Base-by-base conservation (phyloP, 2,888 invertebrate species). In the Cataglyphis livida region DNA sequence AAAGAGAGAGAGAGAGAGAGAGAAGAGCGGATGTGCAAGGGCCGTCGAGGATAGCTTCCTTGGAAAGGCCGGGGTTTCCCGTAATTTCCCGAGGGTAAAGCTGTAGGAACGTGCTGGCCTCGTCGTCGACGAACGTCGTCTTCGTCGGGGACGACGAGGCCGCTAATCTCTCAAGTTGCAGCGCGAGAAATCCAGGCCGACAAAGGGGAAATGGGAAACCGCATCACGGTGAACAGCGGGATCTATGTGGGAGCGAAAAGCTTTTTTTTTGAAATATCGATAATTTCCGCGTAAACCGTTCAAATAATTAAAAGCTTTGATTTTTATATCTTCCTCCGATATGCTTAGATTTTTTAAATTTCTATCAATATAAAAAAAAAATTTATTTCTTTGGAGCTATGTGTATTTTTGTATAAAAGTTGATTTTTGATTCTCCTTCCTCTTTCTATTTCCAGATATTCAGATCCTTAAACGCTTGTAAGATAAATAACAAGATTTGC, bases 31-130 rank as follows among this genome's bases (percentile, higher is more conserved):
- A 79, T 82, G 82, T 25, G 59, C 57, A 71, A 82, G 64, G 74
- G 64, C 84, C 82, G 65, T 73, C 74, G 81, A 75, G 89, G 76
- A 84, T 87, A 85, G 85, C 84, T 84, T 85, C 66, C 86, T 82
- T 65, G 66, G 90, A 83, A 84, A 73, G 84, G 84, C 83, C 48
- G 68, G 83, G 86, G 88, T 85, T 90, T 84, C 89, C 83, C 86
- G 91, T 91, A 91, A 91, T 91, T 92, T 91, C 91, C 91, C 91
- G 91, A 88, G 91, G 91, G 91, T 88, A 88, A 91, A 89, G 88
- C 85, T 82, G 38, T 84, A 84, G 88, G 66, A 89, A 91, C 90
- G 90, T 88, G 90, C 88, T 59, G 64, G 82, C 82, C 74, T 81
- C 87, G 75, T 87, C 84, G 74, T 87, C 84, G 51, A 68, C 78